Evolutionary conservation across 2,797 vertebrate species (phyloP), one percentile per base, ranked within the genome.

Genomic region (Catharus ustulatus): DNA sequence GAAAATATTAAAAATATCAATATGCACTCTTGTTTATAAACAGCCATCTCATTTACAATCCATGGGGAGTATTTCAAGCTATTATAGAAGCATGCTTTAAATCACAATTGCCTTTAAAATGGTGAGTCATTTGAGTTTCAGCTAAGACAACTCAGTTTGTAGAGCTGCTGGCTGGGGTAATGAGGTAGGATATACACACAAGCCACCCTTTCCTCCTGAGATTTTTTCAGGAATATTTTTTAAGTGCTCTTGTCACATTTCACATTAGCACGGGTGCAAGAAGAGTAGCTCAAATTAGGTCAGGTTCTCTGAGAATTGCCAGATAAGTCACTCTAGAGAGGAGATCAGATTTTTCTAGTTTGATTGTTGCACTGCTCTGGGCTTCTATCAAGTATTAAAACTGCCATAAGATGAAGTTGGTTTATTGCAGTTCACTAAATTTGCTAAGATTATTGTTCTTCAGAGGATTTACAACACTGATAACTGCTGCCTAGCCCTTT

Each of bases 241-340:
- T 79, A 86, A 95, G 68, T 61, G 40, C 36, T 87, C n/a, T 92
- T 92, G 23, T 95, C 84, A 82, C 59, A 75, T 89, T 89, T 80
- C 68, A 66, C 88, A 76, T 62, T 79, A 91, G 49, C 38, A 36
- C 3, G 15, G 78, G 58, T 67, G 43, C 16, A 63, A 86, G 67
- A 84, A 89, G 29, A 14, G 69, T 29, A 91, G 58, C 29, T 90
- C 67, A 71, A 83, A 88, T 75, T 69, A 93, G 66, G 69, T 80
- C 74, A 78, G 71, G 45, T 80, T 90, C 66, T 78, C 51, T 7
- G 20, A 93, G 67, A 59, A 59, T 72, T 76, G 30, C 63, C 69
- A 87, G 82, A 48, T 45, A 90, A 93, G 55, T 76, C 86, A 83
- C 83, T 87, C 73, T 27, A 78, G 74, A 95, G 57, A 72, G 55